phyloP scores from a whole-genome alignment of 2,888 invertebrate species.

The Agelastica alni region DNA sequence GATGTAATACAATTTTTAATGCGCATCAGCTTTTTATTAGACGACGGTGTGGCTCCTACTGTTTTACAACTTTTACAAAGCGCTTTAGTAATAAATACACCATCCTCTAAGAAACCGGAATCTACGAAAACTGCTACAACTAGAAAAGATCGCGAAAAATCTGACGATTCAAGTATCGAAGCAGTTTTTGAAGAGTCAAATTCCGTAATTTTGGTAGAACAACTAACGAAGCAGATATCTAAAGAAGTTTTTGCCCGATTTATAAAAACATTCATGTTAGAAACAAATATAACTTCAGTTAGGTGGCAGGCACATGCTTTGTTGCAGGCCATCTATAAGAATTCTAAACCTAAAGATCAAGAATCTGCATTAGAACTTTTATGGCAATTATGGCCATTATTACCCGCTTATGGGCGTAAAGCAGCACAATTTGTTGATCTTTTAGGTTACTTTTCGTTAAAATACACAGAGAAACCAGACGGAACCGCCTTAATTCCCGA shows the following conservation, averaged over 20 bases:
- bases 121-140: slow-evolving; percentile 38
- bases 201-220: slow-evolving; percentile 69
- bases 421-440: slow-evolving; percentile 97
- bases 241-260: slow-evolving; percentile 72
- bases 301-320: slow-evolving; percentile 96
- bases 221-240: slow-evolving; percentile 70
- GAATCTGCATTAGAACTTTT: slow-evolving; percentile 78
- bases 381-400: slow-evolving; percentile 90
- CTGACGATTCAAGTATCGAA: slow-evolving; percentile 68
- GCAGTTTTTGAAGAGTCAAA: slow-evolving; percentile 70
- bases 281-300: slow-evolving; percentile 89
- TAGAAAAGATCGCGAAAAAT: slow-evolving; percentile 67
- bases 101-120: slow-evolving; percentile 40
- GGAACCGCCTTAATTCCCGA: slow-evolving; percentile 58
- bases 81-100: slow-evolving; percentile 72
- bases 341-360: slow-evolving; percentile 77
- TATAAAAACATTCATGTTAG: slow-evolving; percentile 86
- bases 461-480: slow-evolving; percentile 76
- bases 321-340: slow-evolving; percentile 81
- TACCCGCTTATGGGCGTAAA: slow-evolving; percentile 89
- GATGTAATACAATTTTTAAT: slow-evolving; percentile 81
- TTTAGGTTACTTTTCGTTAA: slow-evolving; percentile 91
- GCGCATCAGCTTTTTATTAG: slow-evolving; percentile 81
- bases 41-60: slow-evolving; percentile 89
- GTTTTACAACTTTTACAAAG: slow-evolving; percentile 88